Percentiles rank a stretch among this genome's conserved stretches.
These are phyloP conservation scores for Pygocentrus nattereri DNA, from an alignment of 2,797 vertebrate species.

Conservation along the genomic window DNA sequence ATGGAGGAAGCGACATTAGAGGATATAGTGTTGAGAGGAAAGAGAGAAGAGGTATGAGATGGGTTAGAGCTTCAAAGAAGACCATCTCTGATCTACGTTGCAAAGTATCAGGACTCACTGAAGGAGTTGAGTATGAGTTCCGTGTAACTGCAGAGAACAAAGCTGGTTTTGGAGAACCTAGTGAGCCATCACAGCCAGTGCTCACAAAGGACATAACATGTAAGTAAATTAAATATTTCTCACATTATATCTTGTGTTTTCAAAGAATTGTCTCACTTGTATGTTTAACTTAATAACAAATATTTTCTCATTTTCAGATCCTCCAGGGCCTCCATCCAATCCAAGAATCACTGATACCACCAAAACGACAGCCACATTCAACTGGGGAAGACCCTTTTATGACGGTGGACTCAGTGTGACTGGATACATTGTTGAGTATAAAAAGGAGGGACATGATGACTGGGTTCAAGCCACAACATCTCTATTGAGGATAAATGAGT, in stretches of 20 bases:
- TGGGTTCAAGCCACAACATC: conserved; percentile 93
- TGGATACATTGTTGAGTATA: conserved; percentile 96
- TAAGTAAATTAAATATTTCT: conserved; percentile 78
- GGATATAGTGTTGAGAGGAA: conserved; percentile 94
- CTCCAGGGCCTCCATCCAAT: conserved; percentile 97
- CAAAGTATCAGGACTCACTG: conserved; percentile 93
- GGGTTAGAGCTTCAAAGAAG: conserved; percentile 96
- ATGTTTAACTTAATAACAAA: neutral
- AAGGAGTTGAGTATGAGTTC: conserved; percentile 97
- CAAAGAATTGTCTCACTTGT: conserved; percentile 1
- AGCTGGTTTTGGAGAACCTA: conserved; percentile 95
- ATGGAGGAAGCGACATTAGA: conserved; percentile 97
- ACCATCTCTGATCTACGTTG: conserved; percentile 93
- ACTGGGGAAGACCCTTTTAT: conserved; percentile 94
- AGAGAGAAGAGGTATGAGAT: conserved; percentile 95
- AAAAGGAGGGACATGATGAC: conserved; percentile 92
- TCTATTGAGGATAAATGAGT: conserved; percentile 89
- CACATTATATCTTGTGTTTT: conserved; percentile 8
- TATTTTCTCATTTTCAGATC: conserved; percentile 80
- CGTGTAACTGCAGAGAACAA: conserved; percentile 98
- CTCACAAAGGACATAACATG: conserved; percentile 94
- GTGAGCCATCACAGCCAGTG: conserved; percentile 87
- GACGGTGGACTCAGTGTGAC: conserved; percentile 95
- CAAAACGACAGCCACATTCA: conserved; percentile 92
- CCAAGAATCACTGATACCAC: conserved; percentile 93